Evolutionary conservation across 2,113 vertebrate species (phyloP).

Genomic region (Trinectes maculatus): DNA sequence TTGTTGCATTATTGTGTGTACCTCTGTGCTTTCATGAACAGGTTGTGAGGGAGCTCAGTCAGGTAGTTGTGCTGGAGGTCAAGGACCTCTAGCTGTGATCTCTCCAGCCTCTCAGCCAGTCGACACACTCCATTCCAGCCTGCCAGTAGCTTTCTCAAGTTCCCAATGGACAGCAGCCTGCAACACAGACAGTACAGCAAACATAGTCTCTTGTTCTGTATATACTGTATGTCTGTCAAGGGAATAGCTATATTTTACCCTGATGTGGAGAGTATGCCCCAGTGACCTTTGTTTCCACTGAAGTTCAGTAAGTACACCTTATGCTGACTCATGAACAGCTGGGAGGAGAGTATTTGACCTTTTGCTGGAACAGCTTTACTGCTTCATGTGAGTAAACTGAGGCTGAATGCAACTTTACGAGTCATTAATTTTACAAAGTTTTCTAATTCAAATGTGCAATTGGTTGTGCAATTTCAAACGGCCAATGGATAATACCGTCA

Average conservation of each 20-base stretch:
- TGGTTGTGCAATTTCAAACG: no score
- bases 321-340: not conserved
- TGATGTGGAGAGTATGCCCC: not conserved
- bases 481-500: no score
- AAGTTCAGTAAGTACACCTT: not conserved
- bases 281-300: not conserved
- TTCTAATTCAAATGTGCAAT: no score
- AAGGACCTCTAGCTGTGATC: conserved; percentile 89
- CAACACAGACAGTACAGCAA: conserved; percentile 33
- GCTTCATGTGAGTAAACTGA: not conserved
- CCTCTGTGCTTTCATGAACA: conserved; percentile 94
- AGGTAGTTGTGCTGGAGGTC: conserved; percentile 96
- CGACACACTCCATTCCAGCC: conserved; percentile 88
- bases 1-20: conserved; percentile 41
- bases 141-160: conserved; percentile 90
- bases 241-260: not conserved
- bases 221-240: conserved; percentile 6
- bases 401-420: not conserved
- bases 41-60: conserved; percentile 88
- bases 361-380: not conserved
- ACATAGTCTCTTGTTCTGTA: conserved; percentile 2
- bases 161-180: conserved; percentile 88
- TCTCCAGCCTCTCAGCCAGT: conserved; percentile 88
- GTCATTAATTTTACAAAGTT: no score
- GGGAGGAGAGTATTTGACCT: not conserved